These are phyloP conservation scores for Panzeria rudis DNA, from an alignment of 2,888 invertebrate genomes.

Conservation along the genomic window DNA sequence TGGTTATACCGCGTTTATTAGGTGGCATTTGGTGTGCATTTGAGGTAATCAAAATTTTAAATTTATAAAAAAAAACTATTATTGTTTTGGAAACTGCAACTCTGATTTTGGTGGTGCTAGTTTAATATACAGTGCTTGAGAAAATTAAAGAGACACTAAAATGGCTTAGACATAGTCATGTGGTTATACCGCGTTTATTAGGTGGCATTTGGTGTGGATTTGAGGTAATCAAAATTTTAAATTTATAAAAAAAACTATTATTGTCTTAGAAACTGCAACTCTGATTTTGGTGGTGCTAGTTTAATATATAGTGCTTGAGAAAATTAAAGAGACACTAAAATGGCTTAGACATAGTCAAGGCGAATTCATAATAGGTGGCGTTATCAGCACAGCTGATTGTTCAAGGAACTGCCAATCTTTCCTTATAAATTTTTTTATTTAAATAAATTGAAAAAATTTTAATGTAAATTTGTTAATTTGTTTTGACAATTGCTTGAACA, in stretches of 20 bases:
- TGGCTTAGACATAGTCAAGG: slow-evolving; percentile 74
- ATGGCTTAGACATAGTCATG: slow-evolving; percentile 74
- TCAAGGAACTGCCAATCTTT: no score
- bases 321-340: background rate
- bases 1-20: slow-evolving; percentile 82
- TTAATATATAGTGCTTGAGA: slow-evolving; percentile 30
- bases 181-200: slow-evolving; percentile 82
- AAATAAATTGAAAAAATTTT: no score
- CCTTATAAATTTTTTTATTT: no score
- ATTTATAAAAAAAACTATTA: slow-evolving; percentile 3
- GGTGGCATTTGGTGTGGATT: slow-evolving; percentile 85
- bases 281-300: background rate
- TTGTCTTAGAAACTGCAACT: background rate
- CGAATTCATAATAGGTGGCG: slow-evolving; percentile 85
- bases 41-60: slow-evolving; percentile 82
- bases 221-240: slow-evolving; percentile 82
- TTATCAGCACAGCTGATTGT: no score
- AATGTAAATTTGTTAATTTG: no score
- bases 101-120: background rate
- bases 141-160: background rate
- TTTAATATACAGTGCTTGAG: slow-evolving; percentile 35
- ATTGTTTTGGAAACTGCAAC: background rate
- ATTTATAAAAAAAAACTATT: slow-evolving; percentile 8
- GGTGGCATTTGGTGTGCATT: slow-evolving; percentile 85
- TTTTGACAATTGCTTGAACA: no score